Base-by-base conservation (phyloP, 2,888 invertebrate genomes). In the Oscheius sp. region DNA sequence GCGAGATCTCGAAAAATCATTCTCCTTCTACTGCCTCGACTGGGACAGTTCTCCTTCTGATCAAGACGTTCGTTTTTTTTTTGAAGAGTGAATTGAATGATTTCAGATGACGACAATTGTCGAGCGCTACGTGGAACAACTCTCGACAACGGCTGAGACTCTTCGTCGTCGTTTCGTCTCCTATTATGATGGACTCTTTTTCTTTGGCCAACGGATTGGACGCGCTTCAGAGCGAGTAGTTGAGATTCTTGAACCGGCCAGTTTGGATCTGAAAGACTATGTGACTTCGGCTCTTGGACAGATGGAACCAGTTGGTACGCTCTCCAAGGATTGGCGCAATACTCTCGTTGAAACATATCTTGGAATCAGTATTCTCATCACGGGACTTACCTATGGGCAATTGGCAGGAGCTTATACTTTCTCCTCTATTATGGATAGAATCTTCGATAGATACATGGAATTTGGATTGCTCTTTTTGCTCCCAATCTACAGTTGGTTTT, bases 131-230 rank as follows among this genome's bases (percentile, higher is more conserved):
- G 70, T 77, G 65, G 84, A 84, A 70, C 84, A 84, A 71, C 68
- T 84, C 34, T 61, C 70, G 65, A 84, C 84, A 29, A 84, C 84
- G 25, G 67, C 76, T 25, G 84, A 84, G 69, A 84, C 84, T 52
- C 80, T 84, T 78, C 78, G 84, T 27, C 80, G 84, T 27, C 78
- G 84, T 6, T 46, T 53, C n/a, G 48, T 75, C 37, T 71, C 73
- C 45, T 82, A 82, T 64, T 81, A 82, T 61, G 74, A 75, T 37
- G 73, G 68, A 20, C 45, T 79, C 29, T 69, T 70, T 33, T 53
- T 64, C 27, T 33, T 64, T 15, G 75, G 74, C 64, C 31, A 66
- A 29, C 39, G 63, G 20, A 10, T 71, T 3, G 71, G 53, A 31
- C 71, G 45, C 34, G 77, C 75, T 1, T 66, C 50, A 0, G 75